Evolutionary conservation across 1,140 invertebrate species (phyloP), one percentile per base, ranked within the genome.

Genomic region (Probaryconus sp.): DNA sequence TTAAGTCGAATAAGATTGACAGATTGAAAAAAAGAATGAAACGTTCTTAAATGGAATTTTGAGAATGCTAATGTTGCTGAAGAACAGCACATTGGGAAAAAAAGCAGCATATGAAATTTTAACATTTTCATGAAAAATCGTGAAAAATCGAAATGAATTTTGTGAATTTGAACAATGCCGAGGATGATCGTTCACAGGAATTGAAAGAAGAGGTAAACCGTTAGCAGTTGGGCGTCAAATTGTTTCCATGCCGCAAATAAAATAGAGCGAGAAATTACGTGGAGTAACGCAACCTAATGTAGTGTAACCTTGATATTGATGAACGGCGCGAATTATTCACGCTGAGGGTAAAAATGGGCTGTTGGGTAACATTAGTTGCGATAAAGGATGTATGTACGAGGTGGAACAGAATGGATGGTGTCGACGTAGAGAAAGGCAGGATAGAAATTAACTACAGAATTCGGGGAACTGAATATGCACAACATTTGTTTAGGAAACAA

Each of bases 361-460:
- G 45, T 13, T 13, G 26, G 14, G 28, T 43, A 33, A 48, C 28
- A 18, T 33, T 43, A 30, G 28, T 45, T 45, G 38, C 5, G 28
- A 43, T 58, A 45, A 45, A 43, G 45, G 42, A 58, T 40, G 28
- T 13, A 58, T 24, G 28, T 13, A 58, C 18, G 28, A 35, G 30
- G 13, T 2, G 6, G 10, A 56, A n/a, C 2, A 26, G 35, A 24
- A 37, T 13, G 3, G 10, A 37, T 11, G 28, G 26, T 5, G 31
- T 5, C 14, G 20, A 37, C 33, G 11, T 30, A 17, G 21, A 30
- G 55, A 20, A 60, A 60, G n/a, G n/a, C n/a, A 61, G 48, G 38
- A 48, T 61, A 48, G 33, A 40, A 38, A 40, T 61, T 48, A 61
- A n/a, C n/a, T n/a, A n/a, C n/a, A n/a, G n/a, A n/a, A n/a, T n/a